Evolutionary conservation across 2,113 vertebrate species (phyloP).

Genomic region (Sclerurus mexicanus): DNA sequence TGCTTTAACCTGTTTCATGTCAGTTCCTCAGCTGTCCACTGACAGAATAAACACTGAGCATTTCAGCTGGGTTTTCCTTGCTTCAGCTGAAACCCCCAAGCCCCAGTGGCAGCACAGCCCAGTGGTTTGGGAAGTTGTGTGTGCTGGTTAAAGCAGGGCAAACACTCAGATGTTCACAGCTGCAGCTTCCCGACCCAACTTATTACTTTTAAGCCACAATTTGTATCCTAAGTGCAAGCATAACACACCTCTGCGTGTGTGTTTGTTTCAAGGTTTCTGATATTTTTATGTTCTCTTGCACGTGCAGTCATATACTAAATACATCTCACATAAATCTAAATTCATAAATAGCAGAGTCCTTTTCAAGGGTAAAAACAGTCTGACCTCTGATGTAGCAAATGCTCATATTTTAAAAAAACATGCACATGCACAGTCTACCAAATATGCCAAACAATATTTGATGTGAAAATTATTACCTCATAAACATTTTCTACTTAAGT

Average conservation of each 20-base stretch:
- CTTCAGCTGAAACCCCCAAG: neutral
- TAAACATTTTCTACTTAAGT: slow-evolving; percentile 50
- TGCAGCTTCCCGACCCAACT: fast-evolving
- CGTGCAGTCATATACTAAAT: neutral
- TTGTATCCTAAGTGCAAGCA: neutral
- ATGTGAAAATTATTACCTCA: slow-evolving; percentile 23
- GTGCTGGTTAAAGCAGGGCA: fast-evolving
- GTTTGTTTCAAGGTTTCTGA: neutral
- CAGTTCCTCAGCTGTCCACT: neutral
- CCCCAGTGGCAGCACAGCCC: neutral
- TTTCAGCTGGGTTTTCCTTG: neutral
- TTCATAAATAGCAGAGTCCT: neutral
- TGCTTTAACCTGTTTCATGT: slow-evolving; percentile 30
- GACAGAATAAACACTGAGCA: neutral
- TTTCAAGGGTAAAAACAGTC: neutral
- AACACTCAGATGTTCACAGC: neutral
- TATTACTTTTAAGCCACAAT: neutral
- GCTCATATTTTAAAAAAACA: neutral
- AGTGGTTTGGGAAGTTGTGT: fast-evolving
- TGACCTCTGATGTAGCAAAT: neutral
- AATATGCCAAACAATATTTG: slow-evolving; percentile 13
- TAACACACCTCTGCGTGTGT: neutral
- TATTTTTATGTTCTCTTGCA: neutral
- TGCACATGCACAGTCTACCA: neutral
- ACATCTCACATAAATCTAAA: neutral